Conservation (phyloP, 2,888 invertebrate species). For the Scrobipalpa costella region DNA sequence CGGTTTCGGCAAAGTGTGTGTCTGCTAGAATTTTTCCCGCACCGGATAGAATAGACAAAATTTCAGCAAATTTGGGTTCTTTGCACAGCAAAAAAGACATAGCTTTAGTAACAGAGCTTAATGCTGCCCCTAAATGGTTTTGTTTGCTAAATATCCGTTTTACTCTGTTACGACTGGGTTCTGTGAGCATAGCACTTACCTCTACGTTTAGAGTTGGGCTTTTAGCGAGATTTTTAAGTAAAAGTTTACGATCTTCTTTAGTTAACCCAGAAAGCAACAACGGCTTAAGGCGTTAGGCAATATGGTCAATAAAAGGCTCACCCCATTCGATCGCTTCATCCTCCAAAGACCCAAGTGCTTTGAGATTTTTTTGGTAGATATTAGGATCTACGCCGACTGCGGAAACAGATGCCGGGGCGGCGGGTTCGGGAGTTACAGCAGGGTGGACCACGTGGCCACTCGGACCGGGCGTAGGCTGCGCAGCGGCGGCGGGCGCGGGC, state of each 20-base stretch:
- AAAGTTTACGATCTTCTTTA: neutral
- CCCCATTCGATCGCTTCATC: conserved; percentile 27
- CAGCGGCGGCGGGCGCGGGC: neutral
- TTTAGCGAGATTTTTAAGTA: conserved; percentile 14
- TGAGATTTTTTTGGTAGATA: neutral
- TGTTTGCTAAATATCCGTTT: neutral
- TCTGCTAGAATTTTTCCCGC: conserved; percentile 22
- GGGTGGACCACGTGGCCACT: neutral
- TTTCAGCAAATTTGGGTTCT: neutral
- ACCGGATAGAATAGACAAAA: conserved; percentile 18
- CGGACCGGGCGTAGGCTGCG: neutral
- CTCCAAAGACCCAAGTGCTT: conserved; percentile 18
- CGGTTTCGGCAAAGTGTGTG: conserved; percentile 23
- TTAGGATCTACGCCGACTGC: neutral
- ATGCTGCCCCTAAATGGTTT: conserved; percentile 2
- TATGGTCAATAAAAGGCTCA: conserved; percentile 19
- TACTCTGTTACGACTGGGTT: conserved; percentile 16
- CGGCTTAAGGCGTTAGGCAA: conserved; percentile 16
- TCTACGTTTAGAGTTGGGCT: conserved; percentile 27
- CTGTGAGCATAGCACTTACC: conserved; percentile 19
- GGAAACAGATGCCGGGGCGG: no score
- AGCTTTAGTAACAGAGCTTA: neutral
- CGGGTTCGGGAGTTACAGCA: no score
- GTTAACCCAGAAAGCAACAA: conserved; percentile 3
- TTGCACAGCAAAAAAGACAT: conserved; percentile 9